phyloP scores from a whole-genome alignment of 2,888 invertebrate genomes.

The Mycalesis mineus region DNA sequence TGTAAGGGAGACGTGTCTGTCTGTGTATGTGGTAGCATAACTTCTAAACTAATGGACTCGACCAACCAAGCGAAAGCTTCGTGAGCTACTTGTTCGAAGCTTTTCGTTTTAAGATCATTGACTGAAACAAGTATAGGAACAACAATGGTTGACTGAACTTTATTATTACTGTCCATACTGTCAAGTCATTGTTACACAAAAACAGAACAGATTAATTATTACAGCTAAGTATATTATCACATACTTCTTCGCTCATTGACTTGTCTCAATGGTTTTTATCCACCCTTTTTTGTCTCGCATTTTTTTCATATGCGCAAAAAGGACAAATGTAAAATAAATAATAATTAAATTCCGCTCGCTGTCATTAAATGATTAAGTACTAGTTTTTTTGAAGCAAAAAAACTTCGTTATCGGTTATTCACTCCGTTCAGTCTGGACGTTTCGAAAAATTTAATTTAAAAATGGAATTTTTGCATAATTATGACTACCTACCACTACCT shows the following conservation, averaged over 20 bases:
- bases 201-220: neutral
- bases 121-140: too few species aligned
- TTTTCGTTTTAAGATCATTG: too few species aligned
- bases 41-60: too few species aligned
- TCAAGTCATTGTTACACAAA: too few species aligned
- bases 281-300: constrained; percentile 7
- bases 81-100: too few species aligned
- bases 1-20: too few species aligned
- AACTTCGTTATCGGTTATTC: constrained; percentile 13
- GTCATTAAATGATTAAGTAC: constrained; percentile 23
- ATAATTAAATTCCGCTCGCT: constrained; percentile 18
- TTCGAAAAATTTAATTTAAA: neutral
- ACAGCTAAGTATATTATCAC: neutral
- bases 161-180: too few species aligned
- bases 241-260: constrained; percentile 19
- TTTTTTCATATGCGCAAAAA: constrained; percentile 15
- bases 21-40: too few species aligned
- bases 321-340: constrained; percentile 17
- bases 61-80: too few species aligned
- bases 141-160: too few species aligned
- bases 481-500: neutral
- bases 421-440: neutral
- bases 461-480: neutral
- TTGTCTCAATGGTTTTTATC: constrained; percentile 9
- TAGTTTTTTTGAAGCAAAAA: constrained; percentile 16